These are phyloP conservation scores for Patella vulgata DNA, from an alignment of 1,140 invertebrate genomes.

Conservation along the genomic window DNA sequence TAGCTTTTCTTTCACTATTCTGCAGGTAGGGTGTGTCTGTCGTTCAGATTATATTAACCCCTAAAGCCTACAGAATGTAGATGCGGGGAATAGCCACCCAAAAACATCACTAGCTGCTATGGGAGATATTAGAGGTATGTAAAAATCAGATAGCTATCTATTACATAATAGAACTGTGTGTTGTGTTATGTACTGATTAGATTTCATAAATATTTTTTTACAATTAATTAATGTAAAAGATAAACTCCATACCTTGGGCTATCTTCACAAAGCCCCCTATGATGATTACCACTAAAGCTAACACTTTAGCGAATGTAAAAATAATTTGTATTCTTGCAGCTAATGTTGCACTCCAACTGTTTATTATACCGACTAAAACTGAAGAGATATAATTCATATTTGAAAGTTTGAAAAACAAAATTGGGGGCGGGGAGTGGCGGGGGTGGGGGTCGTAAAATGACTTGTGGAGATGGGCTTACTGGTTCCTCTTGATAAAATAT, in stretches of 20 bases:
- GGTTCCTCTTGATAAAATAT: no score
- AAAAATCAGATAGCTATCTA: not conserved
- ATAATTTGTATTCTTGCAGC: conserved; percentile 89
- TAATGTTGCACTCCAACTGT: conserved; percentile 83
- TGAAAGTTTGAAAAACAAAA: no score
- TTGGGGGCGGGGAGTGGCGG: no score
- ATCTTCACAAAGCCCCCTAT: conserved; percentile 81
- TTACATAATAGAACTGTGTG: not conserved
- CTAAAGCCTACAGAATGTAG: no score
- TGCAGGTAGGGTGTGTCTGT: no score
- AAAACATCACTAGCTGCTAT: no score
- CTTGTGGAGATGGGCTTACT: no score
- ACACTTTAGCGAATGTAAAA: conserved; percentile 90
- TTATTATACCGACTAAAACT: conserved; percentile 81
- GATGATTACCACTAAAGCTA: conserved; percentile 83
- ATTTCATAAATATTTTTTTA: not conserved
- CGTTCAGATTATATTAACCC: no score
- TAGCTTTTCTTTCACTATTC: no score
- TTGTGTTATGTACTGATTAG: not conserved
- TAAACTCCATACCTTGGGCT: conserved; percentile 69
- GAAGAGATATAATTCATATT: no score
- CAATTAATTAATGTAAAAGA: not conserved
- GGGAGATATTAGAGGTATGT: not conserved
- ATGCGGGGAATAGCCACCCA: no score
- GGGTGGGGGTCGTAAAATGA: no score